Percentiles rank a stretch among this genome's conserved stretches.
Conservation (phyloP, 2,888 invertebrate species). For the Pammene fasciana region DNA sequence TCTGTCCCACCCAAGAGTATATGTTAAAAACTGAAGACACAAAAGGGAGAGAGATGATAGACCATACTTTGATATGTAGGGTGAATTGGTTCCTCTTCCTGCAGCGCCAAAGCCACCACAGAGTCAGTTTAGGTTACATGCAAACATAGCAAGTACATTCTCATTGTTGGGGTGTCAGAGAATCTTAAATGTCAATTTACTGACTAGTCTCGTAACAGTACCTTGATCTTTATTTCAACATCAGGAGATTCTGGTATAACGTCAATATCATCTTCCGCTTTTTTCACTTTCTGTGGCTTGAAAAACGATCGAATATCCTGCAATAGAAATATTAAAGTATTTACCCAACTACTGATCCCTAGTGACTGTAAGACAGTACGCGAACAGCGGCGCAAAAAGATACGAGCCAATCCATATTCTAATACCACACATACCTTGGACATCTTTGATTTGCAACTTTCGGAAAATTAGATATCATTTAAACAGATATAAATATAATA, state of each 20-base stretch:
- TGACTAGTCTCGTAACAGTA: slow-evolving; percentile 44
- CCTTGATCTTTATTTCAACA: slow-evolving; percentile 76
- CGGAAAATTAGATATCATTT: slow-evolving; percentile 6
- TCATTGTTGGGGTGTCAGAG: not conserved
- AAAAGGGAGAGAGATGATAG: no score
- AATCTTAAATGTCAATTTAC: no score
- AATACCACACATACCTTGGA: slow-evolving; percentile 23
- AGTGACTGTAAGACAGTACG: not conserved
- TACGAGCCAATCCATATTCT: not conserved
- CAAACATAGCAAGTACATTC: not conserved
- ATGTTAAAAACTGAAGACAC: no score
- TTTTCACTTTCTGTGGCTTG: slow-evolving; percentile 56
- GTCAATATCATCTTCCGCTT: slow-evolving; percentile 76
- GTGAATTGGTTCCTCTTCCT: no score
- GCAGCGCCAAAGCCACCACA: no score
- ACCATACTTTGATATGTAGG: no score
- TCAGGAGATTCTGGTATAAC: slow-evolving; percentile 83
- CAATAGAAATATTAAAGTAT: slow-evolving; percentile 46
- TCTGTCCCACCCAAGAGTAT: no score
- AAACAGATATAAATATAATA: not conserved
- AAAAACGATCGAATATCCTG: slow-evolving; percentile 87
- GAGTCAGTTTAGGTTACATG: no score
- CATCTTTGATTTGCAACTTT: not conserved
- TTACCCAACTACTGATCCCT: not conserved
- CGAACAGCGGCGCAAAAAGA: not conserved